These are phyloP conservation scores for Eretmocerus hayati DNA, from an alignment of 2,888 invertebrate species.

Conservation along the genomic window DNA sequence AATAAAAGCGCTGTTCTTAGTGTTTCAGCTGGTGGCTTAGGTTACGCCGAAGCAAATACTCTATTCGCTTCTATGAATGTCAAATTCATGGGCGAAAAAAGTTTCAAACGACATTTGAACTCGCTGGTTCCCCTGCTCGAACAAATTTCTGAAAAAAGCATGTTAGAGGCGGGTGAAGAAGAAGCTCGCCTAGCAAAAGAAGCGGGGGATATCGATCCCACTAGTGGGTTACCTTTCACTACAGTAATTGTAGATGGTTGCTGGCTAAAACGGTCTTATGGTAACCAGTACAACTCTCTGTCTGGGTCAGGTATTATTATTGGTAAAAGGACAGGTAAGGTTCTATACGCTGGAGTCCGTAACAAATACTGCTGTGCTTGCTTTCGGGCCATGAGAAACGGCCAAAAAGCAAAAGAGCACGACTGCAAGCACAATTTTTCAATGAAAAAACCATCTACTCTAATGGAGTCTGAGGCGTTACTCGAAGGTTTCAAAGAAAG, in stretches of 20 bases:
- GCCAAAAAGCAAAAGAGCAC: slow-evolving; percentile 18
- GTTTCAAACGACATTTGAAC: not conserved
- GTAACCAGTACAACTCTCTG: slow-evolving; percentile 15
- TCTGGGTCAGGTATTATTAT: slow-evolving; percentile 19
- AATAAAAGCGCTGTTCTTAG: not conserved
- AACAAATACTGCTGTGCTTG: slow-evolving; percentile 30
- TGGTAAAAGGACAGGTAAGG: slow-evolving; percentile 22
- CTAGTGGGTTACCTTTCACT: slow-evolving; percentile 4
- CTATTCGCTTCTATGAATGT: not conserved
- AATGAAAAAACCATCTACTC: slow-evolving; percentile 25
- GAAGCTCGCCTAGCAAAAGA: not conserved
- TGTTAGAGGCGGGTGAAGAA: not conserved
- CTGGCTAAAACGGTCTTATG: slow-evolving; percentile 16
- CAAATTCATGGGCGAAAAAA: not conserved
- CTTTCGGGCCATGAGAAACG: slow-evolving; percentile 17
- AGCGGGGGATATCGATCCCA: not conserved
- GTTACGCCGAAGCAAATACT: not conserved
- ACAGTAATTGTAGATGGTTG: not conserved
- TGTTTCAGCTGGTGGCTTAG: not conserved
- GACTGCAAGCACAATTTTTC: slow-evolving; percentile 30
- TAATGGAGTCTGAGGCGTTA: slow-evolving; percentile 26
- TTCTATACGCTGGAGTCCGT: slow-evolving; percentile 27
- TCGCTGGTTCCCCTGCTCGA: not conserved
- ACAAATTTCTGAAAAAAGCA: not conserved
- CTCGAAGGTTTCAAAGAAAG: slow-evolving; percentile 20